Percentiles rank a stretch among this genome's conserved stretches.
Conservation (phyloP, 2,797 vertebrate genomes). For the Lycodopsis pacificus region DNA sequence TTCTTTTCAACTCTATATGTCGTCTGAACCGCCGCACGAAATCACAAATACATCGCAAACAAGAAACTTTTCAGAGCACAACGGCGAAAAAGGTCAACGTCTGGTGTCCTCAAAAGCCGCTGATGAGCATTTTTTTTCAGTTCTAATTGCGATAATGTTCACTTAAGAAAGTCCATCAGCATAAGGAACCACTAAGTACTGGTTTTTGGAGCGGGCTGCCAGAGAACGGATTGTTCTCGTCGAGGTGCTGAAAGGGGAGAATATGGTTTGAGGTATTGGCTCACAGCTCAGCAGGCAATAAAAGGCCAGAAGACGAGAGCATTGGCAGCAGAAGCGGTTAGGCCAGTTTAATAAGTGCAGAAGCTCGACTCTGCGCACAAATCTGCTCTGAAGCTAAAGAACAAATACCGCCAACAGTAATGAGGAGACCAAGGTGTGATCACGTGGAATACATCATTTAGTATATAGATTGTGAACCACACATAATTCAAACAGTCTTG, state of each 20-base stretch:
- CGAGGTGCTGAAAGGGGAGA: slow-evolving; percentile 13
- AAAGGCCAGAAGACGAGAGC: slow-evolving; percentile 42
- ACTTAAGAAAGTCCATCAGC: neutral
- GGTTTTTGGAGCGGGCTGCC: neutral
- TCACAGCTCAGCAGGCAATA: slow-evolving; percentile 34
- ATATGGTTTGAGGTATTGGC: slow-evolving; percentile 42
- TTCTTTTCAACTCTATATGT: slow-evolving; percentile 5
- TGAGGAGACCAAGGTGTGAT: slow-evolving; percentile 30
- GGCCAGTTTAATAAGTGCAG: slow-evolving; percentile 55
- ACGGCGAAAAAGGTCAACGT: slow-evolving; percentile 26
- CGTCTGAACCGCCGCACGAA: neutral
- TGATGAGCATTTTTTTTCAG: slow-evolving; percentile 7
- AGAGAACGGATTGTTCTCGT: slow-evolving; percentile 16
- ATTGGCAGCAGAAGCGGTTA: slow-evolving; percentile 56
- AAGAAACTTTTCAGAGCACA: slow-evolving; percentile 1
- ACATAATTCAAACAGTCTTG: slow-evolving; percentile 16
- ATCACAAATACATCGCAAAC: neutral
- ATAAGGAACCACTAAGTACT: neutral
- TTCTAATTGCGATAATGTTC: slow-evolving; percentile 5
- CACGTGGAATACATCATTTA: slow-evolving; percentile 28
- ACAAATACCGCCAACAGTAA: slow-evolving; percentile 38
- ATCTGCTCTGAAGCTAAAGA: slow-evolving; percentile 54
- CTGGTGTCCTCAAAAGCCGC: neutral
- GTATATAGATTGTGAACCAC: slow-evolving; percentile 21
- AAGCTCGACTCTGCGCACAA: slow-evolving; percentile 34